These are phyloP conservation scores for Gambelia wislizenii DNA, from an alignment of 2,797 vertebrate species.

Conservation along the genomic window DNA sequence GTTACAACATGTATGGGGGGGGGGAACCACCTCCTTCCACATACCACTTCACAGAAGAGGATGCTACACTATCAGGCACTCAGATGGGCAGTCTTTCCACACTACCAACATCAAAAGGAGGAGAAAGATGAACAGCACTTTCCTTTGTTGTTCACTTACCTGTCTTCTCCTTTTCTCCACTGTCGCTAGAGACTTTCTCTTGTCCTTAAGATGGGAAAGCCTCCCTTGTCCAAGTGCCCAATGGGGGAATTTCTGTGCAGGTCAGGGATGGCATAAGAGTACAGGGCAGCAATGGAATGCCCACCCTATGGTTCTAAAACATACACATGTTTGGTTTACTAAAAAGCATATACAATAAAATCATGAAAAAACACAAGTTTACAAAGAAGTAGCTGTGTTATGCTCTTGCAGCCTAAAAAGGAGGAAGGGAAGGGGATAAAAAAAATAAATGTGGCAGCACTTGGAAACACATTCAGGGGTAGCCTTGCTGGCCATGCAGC, in stretches of 20 bases:
- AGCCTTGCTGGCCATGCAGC: too few relatives aligned
- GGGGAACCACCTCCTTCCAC: not conserved
- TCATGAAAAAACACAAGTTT: too few relatives aligned
- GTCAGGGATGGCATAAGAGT: not conserved
- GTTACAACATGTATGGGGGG: not conserved
- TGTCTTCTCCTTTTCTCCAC: not conserved
- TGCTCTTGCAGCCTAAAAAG: too few relatives aligned
- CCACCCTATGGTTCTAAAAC: not conserved
- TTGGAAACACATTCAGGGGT: too few relatives aligned
- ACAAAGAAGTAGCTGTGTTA: too few relatives aligned
- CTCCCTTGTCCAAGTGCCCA: not conserved
- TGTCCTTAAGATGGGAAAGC: not conserved
- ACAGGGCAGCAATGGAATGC: not conserved
- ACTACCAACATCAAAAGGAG: not conserved
- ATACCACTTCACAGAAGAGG: not conserved
- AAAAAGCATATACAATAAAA: too few relatives aligned
- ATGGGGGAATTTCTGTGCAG: not conserved
- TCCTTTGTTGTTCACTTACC: not conserved
- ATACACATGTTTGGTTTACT: not conserved
- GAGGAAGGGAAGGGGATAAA: too few relatives aligned
- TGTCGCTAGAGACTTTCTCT: not conserved
- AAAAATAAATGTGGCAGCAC: too few relatives aligned
- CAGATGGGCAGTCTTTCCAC: not conserved
- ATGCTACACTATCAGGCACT: too few relatives aligned
- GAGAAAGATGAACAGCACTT: not conserved